Evolutionary conservation across 2,797 vertebrate genomes (phyloP), one percentile per base, ranked within the genome.

Genomic region (Garrulus glandarius): DNA sequence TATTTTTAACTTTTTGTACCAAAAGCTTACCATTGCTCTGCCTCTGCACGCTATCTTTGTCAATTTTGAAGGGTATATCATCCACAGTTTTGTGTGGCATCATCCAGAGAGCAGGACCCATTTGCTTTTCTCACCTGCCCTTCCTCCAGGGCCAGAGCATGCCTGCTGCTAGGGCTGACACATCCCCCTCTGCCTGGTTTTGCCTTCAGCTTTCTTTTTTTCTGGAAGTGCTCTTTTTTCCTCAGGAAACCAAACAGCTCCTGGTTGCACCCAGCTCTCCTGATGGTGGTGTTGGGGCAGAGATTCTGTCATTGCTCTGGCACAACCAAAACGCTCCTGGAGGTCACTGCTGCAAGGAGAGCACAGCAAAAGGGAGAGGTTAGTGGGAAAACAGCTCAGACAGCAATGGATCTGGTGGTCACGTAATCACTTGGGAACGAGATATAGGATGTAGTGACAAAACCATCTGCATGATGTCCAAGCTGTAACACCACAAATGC

Each of bases 211-310:
- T 87, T 77, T 72, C 21, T 68, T 80, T 60, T 60, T 56, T 64
- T 9, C 12, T 55, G 39, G 14, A 76, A 68, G 16, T 24, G 9
- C 29, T 46, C 22, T 65, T 47, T 69, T 79, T 79, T 43, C 52
- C 30, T 74, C 50, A 72, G 55, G 44, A 53, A 81, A 49, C 10
- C 32, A 53, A 85, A 72, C 11, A 67, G 49, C 34, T 84, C 34
- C 43, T 43, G 47, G 43, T 21, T 57, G 18, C 56, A 84, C 32
- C 46, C 71, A 65, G 26, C 30, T 78, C 30, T 83, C 13, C 22
- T 2, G 1, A 34, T 76, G 63, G 36, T 30, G 43, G 64, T 1
- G 0, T 37, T 0, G 5, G 17, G 46, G 15, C 24, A 79, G 71
- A 72, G 46, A 12, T 23, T 6, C 59, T 76, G 50, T n/a, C 4